A percentile compares a stretch with the other conserved stretches of the same genome.
These are phyloP conservation scores for Galemys pyrenaicus DNA, from an alignment of 2,113 vertebrate species.

Conservation along the genomic window DNA sequence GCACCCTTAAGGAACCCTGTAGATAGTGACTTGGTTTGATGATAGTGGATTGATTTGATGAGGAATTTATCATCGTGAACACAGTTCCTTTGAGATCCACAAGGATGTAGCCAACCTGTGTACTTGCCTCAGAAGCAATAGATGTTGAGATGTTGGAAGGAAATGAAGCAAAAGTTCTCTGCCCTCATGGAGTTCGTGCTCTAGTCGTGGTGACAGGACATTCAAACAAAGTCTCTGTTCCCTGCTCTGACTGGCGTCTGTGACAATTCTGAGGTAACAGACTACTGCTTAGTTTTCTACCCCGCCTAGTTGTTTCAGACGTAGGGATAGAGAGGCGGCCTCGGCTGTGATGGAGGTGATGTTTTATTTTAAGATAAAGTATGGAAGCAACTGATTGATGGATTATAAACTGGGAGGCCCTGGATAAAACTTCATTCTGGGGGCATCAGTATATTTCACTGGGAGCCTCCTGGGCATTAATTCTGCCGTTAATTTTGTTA, in stretches of 20 bases:
- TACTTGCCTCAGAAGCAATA: neutral
- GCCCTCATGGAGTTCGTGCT: neutral
- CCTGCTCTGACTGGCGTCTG: neutral
- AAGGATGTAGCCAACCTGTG: neutral
- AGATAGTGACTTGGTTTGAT: neutral
- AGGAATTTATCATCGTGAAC: neutral
- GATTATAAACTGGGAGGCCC: slow-evolving; percentile 62
- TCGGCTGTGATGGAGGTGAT: slow-evolving; percentile 13
- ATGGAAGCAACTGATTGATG: slow-evolving; percentile 60
- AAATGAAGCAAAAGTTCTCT: fast-evolving
- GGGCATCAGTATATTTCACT: slow-evolving; percentile 59
- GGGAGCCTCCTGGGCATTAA: slow-evolving; percentile 45
- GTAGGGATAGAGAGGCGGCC: neutral
- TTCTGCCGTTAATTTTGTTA: slow-evolving; percentile 76
- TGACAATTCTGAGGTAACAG: neutral
- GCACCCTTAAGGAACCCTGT: neutral
- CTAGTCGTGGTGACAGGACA: neutral
- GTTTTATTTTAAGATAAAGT: slow-evolving; percentile 58
- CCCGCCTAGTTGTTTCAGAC: neutral
- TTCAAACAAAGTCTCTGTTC: neutral
- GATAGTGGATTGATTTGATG: neutral
- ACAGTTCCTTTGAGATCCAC: neutral
- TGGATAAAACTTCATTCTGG: slow-evolving; percentile 58
- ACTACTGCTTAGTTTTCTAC: neutral
- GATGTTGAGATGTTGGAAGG: neutral